phyloP scores from a whole-genome alignment of 53 echinoderm and acorn worm genomes.

The Henricia sp. region DNA sequence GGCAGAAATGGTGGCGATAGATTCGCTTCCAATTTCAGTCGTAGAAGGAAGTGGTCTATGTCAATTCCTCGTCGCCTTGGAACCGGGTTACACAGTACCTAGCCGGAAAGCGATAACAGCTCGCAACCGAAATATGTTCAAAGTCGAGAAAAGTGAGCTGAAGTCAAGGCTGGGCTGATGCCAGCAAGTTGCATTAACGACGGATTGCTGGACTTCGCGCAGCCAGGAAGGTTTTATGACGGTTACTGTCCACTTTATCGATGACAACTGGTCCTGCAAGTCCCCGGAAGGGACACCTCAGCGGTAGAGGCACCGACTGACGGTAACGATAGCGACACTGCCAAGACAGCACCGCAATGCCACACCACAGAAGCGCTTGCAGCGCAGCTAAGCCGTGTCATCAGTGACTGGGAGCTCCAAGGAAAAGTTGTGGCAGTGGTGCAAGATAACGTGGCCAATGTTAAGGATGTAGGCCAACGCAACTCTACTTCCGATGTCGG shows the following conservation, averaged over 20 bases:
- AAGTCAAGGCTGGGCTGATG: not conserved
- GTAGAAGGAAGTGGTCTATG: not conserved
- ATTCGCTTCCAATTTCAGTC: not conserved
- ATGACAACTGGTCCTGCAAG: not conserved
- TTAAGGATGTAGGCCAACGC: not conserved
- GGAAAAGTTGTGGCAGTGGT: conserved; percentile 42
- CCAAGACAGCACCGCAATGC: conserved; percentile 15
- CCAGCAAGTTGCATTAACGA: not conserved
- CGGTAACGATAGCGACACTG: not conserved
- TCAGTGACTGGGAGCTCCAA: conserved; percentile 40
- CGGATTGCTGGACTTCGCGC: conserved; percentile 63
- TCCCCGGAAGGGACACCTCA: conserved; percentile 14
- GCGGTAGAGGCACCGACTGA: not conserved
- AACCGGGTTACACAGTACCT: conserved; percentile 24
- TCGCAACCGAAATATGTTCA: not conserved
- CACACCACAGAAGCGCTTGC: conserved; percentile 58
- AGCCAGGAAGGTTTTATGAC: conserved; percentile 54
- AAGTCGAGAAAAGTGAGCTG: not conserved
- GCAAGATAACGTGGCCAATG: conserved; percentile 48
- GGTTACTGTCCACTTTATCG: conserved; percentile 41
- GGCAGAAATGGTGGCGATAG: not conserved
- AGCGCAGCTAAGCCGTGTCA: conserved; percentile 13
- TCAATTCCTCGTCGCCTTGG: not conserved
- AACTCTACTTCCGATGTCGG: conserved; percentile 19
- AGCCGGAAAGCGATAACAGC: conserved; percentile 5